Evolutionary conservation across 2,113 vertebrate species (phyloP), one percentile per base, ranked within the genome.

Genomic region (Lampris megalopsis): DNA sequence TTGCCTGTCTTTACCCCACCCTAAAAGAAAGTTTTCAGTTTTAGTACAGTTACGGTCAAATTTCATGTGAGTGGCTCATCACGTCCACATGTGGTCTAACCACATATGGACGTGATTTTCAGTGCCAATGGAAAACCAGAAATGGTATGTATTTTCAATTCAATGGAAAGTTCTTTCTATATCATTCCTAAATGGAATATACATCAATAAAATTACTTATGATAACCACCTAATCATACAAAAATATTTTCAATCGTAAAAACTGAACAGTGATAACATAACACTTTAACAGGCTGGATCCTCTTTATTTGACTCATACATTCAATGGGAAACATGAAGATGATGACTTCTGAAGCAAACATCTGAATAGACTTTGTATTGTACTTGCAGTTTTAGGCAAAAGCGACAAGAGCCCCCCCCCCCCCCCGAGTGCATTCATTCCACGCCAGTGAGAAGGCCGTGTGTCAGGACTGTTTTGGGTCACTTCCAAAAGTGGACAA

Each of bases 401-500:
- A 7, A 38, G 36, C 36, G 7, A 45, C 1, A 45, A 45, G 7
- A 4, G 43, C 7, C 43, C 1, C 1, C 13, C 35, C 38, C 53
- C 24, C 48, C 49, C 66, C 9, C 43, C 43, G 4, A 69, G 70
- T 52, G n/a, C 56, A 79, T 71, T 79, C 88, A 71, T 71, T 69
- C 53, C 62, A 38, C 75, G 74, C 63, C 77, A 79, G 72, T 68
- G 77, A 81, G 87, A 84, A 77, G 86, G 60, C 65, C 45, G 63
- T 52, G 73, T 88, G 88, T 90, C 83, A 74, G 82, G 80, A 60
- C 69, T 57, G 83, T 80, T 92, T 58, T 41, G 84, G 87, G 91
- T 90, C 91, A 89, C 83, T 88, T 91, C 88, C 63, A 80, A 89
- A 91, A 87, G 71, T 82, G 78, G 85, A 84, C 80, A 90, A 90